Conservation (phyloP, 2,797 vertebrate species). For the Garrulus glandarius region DNA sequence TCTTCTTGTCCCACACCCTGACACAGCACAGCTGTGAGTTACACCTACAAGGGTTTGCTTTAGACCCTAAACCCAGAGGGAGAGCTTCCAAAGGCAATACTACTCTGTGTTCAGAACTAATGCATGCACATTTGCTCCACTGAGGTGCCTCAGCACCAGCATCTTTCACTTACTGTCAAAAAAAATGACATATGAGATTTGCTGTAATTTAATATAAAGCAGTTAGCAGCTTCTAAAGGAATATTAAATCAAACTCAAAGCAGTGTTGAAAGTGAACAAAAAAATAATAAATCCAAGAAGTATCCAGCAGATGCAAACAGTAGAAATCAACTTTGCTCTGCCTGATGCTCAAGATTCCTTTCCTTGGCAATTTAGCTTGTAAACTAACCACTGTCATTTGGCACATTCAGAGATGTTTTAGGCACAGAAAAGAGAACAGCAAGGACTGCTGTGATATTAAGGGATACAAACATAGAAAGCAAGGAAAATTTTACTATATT, state of each 20-base stretch:
- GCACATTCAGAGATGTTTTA: not conserved
- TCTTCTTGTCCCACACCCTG: not conserved
- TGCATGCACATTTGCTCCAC: not conserved
- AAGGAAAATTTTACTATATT: not conserved
- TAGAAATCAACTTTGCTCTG: not conserved
- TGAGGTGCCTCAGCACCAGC: not conserved
- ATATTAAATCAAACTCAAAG: not conserved
- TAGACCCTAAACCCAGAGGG: not conserved
- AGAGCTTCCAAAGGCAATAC: not conserved
- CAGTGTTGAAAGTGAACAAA: not conserved
- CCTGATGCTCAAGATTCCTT: not conserved
- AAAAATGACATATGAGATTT: not conserved
- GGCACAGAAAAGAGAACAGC: not conserved
- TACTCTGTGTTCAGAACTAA: not conserved
- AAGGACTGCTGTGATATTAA: not conserved
- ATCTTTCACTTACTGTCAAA: not conserved
- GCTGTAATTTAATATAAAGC: not conserved
- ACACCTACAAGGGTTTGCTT: not conserved
- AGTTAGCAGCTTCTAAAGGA: not conserved
- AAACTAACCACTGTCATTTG: slow-evolving; percentile 20
- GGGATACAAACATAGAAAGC: not conserved
- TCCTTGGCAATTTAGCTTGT: slow-evolving; percentile 19
- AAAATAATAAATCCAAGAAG: not conserved
- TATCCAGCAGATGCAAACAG: not conserved
- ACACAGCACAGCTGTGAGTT: not conserved